Evolutionary conservation across 2,888 invertebrate genomes (phyloP), one percentile per base, ranked within the genome.

Genomic region (Ochropacha duplaris): DNA sequence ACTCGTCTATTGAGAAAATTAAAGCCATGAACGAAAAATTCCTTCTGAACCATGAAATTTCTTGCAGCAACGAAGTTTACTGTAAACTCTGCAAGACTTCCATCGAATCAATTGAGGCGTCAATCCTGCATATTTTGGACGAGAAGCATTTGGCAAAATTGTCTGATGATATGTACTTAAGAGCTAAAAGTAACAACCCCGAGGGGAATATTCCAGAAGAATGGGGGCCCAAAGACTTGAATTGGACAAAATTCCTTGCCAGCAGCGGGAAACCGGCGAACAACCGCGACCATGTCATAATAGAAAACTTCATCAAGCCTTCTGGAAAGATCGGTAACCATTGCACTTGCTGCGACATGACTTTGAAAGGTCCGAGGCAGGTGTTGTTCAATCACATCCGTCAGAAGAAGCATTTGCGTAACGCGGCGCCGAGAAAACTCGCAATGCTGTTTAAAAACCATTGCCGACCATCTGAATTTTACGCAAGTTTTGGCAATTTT

Each of bases 331-430:
- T 90, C 4, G 86, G 88, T 0, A 92, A 92, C 63, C 88, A 83
- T 58, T 92, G 92, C 61, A 80, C 84, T 0, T 92, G 92, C 59
- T 92, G 92, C 55, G 92, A 91, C 19, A 88, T 92, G 88, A 90
- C 87, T 0, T 55, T 92, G 50, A 92, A 92, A 55, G 92, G 92
- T 1, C 92, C 92, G 0, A 71, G 92, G 4, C 92, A 92, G 67
- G 90, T 92, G 22, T 68, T 92, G 1, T 92, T 92, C 74, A 92
- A 92, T 54, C 92, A 92, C 54, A 90, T 92, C 4, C 87, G 92
- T 0, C 92, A 92, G 71, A 92, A 92, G 71, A 92, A 92, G 66
- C 92, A 92, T 72, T 65, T 92, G 51, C 73, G 92, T 5, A 92
- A 92, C 70, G 90, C 92, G 0, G 92, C 92, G 0, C 92, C 92